Evolutionary conservation across 2,113 vertebrate species (phyloP), one percentile per base, ranked within the genome.

Genomic region (Pungitius pungitius): DNA sequence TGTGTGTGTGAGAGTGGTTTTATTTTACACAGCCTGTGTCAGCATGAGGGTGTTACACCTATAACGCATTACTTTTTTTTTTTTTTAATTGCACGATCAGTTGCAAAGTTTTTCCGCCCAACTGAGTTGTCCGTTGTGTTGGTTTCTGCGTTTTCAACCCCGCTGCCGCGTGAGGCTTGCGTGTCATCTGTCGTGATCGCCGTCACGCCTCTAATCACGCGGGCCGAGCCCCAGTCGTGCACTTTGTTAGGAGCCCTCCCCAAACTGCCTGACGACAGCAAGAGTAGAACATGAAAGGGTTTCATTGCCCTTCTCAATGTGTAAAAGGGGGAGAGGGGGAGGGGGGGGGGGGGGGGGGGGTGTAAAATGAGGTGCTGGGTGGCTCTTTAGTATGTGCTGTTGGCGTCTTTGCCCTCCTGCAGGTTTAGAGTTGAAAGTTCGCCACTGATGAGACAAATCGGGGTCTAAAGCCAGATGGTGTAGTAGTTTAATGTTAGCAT

Each of bases 171-270:
- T 33, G 74, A 49, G 55, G 22, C 4, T 14, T 27, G 70, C 45
- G 79, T 82, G 84, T 93, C 89, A 90, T 76, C 70, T 73, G 64
- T 49, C 65, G 43, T 85, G 67, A 81, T 88, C 86, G 43, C 30
- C 65, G 69, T 90, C 87, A 92, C 30, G 64, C 74, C 49, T 89
- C 77, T 60, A 68, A 80, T 92, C 91, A 91, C 84, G 83, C 86
- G 85, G 85, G 63, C 70, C 22, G 10, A 67, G 71, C 58, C 42
- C 47, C 56, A 73, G 81, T 84, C 89, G 80, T 6, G 81, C 86
- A 5, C 65, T 75, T 69, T 42, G 15, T 63, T 58, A 72, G 83
- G 88, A 84, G 86, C 85, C 80, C 82, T 67, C 58, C 71, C 17
- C 57, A 52, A 1, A 26, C 69, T 1, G 30, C 17, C 33, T 43